Evolutionary conservation across 2,888 invertebrate genomes (phyloP), one percentile per base, ranked within the genome.

Genomic region (Macaria liturata): DNA sequence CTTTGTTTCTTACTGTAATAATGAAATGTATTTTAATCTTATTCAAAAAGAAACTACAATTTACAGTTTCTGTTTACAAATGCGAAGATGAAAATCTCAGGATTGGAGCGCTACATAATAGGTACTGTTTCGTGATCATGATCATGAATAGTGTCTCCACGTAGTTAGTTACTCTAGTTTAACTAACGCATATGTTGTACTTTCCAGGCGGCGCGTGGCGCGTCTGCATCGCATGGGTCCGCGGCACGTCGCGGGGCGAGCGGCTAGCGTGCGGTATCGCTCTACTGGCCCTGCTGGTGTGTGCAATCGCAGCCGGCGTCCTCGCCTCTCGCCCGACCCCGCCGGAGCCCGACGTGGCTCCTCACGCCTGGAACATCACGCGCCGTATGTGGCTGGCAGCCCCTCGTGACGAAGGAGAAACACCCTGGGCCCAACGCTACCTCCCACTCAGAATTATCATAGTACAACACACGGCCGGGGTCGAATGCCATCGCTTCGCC

Each of bases 291-390:
- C 75, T 91, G 4, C 61, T 76, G n/a, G 63, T 79, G 0, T 82
- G 82, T 68, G 80, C 84, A 61, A 61, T 75, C 4, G 69, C 82
- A 5, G 42, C 34, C 7, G 32, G n/a, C n/a, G 32, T 8, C 9
- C 44, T 44, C 32, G 37, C 54, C 76, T 4, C 70, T 32, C 34
- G n/a, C 7, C 32, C 31, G 4, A 4, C 4, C 4, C 42, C 42
- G 4, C 8, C 42, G 8, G 9, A 8, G 42, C 48, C 9, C 42
- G 39, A 20, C 3, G 39, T 71, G 87, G 89, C 85, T 2, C 85
- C 84, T 0, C 81, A 86, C 56, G 78, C 81, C 54, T 91, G 90
- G 90, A 83, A 76, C 58, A 86, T 90, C 44, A 76, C 82, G 0
- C 75, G 88, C 0, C 72, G 80, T 3, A 83, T 83, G 86, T 91